These are phyloP conservation scores for Brenthis hecate DNA, from an alignment of 2,888 invertebrate genomes.

Conservation along the genomic window DNA sequence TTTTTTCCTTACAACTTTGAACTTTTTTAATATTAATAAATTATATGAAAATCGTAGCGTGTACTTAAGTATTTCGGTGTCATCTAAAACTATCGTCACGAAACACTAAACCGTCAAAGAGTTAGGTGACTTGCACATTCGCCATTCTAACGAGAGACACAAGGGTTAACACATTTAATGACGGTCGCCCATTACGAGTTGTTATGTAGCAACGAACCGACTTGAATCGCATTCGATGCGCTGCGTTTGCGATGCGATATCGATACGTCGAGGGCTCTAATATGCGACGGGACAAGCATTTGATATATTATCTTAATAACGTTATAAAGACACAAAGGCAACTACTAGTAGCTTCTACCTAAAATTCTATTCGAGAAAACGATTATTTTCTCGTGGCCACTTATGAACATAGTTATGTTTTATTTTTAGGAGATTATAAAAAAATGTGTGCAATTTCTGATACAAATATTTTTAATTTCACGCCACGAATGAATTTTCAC, in stretches of 20 bases:
- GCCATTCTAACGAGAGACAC: constrained; percentile 58
- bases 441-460: too few relatives aligned
- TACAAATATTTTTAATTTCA: constrained; percentile 14
- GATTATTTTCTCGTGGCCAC: too few relatives aligned
- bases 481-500: constrained; percentile 7
- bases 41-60: too few relatives aligned
- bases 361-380: not conserved
- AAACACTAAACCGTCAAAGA: constrained; percentile 31
- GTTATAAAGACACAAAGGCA: not conserved
- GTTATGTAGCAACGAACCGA: constrained; percentile 78
- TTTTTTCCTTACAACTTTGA: too few relatives aligned
- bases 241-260: constrained; percentile 47
- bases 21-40: too few relatives aligned
- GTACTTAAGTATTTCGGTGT: not conserved
- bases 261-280: constrained; percentile 25
- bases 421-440: too few relatives aligned
- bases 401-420: too few relatives aligned
- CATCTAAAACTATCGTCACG: constrained; percentile 22
- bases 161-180: constrained; percentile 80
- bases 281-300: constrained; percentile 5
- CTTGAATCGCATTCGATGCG: constrained; percentile 73
- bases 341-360: not conserved
- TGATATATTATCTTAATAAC: constrained; percentile 12
- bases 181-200: constrained; percentile 72
- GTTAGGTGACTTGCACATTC: constrained; percentile 72